Evolutionary conservation across 2,888 invertebrate genomes (phyloP).

Genomic region (Pteria penguin): DNA sequence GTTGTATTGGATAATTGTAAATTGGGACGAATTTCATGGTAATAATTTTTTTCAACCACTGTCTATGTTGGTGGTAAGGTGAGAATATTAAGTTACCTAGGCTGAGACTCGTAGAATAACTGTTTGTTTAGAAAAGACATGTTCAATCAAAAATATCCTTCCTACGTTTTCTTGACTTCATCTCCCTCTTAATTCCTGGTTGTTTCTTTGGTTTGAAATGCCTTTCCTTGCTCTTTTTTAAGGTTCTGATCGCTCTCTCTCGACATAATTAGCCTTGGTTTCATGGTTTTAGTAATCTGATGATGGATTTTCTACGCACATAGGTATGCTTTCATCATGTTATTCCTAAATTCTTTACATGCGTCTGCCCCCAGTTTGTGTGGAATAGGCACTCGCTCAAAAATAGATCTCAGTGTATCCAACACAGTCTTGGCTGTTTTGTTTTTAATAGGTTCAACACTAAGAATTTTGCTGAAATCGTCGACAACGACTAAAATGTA

Average conservation of each 20-base stretch:
- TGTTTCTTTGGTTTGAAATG: too few species aligned
- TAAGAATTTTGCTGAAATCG: constrained; percentile 36
- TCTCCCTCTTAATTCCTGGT: too few species aligned
- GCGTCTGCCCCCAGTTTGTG: neutral
- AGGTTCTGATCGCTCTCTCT: constrained; percentile 20
- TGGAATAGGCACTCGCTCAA: constrained; percentile 10
- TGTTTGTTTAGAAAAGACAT: constrained; percentile 48
- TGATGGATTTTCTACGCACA: neutral
- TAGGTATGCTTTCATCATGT: constrained; percentile 3
- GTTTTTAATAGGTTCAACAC: constrained; percentile 32
- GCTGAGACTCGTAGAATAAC: constrained; percentile 44
- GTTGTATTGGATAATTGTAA: constrained; percentile 16
- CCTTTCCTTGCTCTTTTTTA: too few species aligned
- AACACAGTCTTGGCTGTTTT: constrained; percentile 21
- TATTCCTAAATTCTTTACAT: constrained; percentile 7
- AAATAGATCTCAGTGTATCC: constrained; percentile 13
- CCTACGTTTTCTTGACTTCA: too few species aligned
- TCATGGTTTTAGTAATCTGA: constrained; percentile 2
- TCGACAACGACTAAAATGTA: constrained; percentile 29
- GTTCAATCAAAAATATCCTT: neutral
- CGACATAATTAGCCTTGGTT: constrained; percentile 29
- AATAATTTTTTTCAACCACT: constrained; percentile 41
- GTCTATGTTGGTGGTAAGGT: constrained; percentile 50
- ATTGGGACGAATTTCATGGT: constrained; percentile 40
- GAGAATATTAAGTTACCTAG: constrained; percentile 44